These are phyloP conservation scores for Metacarcinus magister DNA, from an alignment of 2,888 invertebrate genomes.

Conservation along the genomic window DNA sequence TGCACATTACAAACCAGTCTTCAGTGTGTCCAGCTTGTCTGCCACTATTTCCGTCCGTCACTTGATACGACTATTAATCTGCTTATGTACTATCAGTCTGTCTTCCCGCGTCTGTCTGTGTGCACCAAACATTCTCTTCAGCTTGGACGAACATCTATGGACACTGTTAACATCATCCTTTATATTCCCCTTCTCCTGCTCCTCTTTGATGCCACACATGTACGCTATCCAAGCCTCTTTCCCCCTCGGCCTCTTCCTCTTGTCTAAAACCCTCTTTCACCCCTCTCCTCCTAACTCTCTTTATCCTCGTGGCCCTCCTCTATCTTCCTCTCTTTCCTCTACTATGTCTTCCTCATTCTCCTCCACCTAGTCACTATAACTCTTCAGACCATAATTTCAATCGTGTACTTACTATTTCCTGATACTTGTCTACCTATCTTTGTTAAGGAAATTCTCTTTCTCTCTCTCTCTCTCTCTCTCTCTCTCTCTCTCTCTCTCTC, in stretches of 20 bases:
- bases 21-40: background rate
- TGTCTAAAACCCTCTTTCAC: background rate
- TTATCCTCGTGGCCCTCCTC: background rate
- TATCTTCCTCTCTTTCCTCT: background rate
- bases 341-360: background rate
- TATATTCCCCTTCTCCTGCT: background rate
- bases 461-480: constrained; percentile 54
- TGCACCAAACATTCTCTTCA: background rate
- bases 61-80: background rate
- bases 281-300: background rate
- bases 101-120: background rate
- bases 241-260: constrained; percentile 29
- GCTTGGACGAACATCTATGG: background rate
- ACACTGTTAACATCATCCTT: background rate
- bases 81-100: background rate
- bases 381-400: background rate
- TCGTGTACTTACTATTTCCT: background rate
- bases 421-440: background rate
- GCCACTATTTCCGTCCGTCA: background rate
- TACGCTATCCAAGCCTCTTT: background rate
- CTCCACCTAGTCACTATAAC: background rate
- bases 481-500: constrained; percentile 33
- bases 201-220: background rate
- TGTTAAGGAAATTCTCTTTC: background rate
- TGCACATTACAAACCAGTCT: background rate